Conservation (phyloP, 2,113 vertebrate species). For the Lasiurus borealis region DNA sequence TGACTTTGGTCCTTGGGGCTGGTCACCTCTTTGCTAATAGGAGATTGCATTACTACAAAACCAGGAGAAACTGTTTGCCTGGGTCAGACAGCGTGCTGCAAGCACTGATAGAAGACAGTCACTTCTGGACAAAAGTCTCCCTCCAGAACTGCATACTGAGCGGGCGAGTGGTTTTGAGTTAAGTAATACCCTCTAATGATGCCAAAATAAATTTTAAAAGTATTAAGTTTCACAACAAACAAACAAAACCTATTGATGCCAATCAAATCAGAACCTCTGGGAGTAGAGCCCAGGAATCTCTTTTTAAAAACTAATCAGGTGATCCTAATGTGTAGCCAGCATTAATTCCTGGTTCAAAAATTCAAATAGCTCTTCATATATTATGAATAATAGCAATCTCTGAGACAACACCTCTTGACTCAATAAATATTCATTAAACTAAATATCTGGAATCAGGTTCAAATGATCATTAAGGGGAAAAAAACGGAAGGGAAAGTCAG, state of each 20-base stretch:
- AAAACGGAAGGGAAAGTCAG: rapidly evolving
- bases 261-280: conserved; percentile 44
- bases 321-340: conserved; percentile 22
- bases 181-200: too few species aligned
- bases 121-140: too few species aligned
- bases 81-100: too few species aligned
- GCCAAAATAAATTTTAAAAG: too few species aligned
- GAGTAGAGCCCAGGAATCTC: not conserved
- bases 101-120: too few species aligned
- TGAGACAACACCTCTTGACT: not conserved
- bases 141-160: too few species aligned
- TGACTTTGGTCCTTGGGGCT: too few species aligned
- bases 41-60: too few species aligned
- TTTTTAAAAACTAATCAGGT: not conserved
- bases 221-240: too few species aligned
- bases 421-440: conserved; percentile 8
- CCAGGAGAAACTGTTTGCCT: too few species aligned
- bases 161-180: too few species aligned
- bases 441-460: not conserved
- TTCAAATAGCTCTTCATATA: not conserved
- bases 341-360: conserved; percentile 46
- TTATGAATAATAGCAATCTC: conserved; percentile 10
- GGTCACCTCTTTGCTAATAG: too few species aligned
- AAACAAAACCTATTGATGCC: conserved; percentile 28
- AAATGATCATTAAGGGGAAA: not conserved